phyloP scores from a whole-genome alignment of 2,888 invertebrate species.

The Lasioglossum marginatum region DNA sequence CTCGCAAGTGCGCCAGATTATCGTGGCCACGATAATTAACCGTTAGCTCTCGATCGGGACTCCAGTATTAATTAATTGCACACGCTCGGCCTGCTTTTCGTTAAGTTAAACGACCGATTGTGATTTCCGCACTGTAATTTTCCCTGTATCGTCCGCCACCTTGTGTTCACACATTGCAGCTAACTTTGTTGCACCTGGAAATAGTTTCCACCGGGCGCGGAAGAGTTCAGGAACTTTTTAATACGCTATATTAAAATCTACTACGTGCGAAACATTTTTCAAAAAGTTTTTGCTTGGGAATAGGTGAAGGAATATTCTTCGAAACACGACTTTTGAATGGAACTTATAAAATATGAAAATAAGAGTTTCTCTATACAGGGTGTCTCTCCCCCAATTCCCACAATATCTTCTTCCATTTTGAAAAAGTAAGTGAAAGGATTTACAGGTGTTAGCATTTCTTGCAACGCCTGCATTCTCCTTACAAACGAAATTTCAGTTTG shows the following conservation, averaged over 20 bases:
- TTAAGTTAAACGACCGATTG: neutral
- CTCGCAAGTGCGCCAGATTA: conserved; percentile 46
- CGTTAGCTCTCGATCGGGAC: conserved; percentile 42
- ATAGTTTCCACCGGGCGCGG: neutral
- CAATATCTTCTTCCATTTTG: no score
- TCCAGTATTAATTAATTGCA: conserved; percentile 53
- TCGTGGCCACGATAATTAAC: conserved; percentile 56
- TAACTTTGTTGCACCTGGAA: neutral
- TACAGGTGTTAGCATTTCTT: no score
- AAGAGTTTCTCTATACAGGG: neutral
- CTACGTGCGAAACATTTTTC: neutral
- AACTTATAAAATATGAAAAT: neutral
- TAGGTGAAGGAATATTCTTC: neutral
- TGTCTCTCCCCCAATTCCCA: no score
- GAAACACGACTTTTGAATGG: neutral
- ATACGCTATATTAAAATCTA: neutral
- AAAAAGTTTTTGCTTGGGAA: neutral
- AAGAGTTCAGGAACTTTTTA: neutral
- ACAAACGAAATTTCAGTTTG: no score
- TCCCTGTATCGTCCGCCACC: conserved; percentile 28
- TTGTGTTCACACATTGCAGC: no score
- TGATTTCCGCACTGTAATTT: conserved; percentile 17
- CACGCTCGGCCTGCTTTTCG: conserved; percentile 27
- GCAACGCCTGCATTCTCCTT: no score
- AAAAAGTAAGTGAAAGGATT: no score